Evolutionary conservation across 2,888 invertebrate genomes (phyloP).

Genomic region (Melikaiella ostensackeni): DNA sequence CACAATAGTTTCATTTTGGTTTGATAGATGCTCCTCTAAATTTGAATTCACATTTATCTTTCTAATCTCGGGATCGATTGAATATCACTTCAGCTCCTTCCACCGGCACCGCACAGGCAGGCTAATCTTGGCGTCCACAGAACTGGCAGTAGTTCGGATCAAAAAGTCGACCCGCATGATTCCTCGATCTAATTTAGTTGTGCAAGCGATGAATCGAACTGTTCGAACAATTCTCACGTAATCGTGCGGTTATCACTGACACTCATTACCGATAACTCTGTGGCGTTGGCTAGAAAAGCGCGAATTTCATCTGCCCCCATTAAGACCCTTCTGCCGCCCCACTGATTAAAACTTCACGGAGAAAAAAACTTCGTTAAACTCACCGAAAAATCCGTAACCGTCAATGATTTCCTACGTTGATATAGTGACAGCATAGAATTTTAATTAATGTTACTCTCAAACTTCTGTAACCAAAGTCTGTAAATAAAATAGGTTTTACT

Average conservation of each 20-base stretch:
- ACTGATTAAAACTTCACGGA: conserved; percentile 38
- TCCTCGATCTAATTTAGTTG: conserved; percentile 9
- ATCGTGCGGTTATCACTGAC: conserved; percentile 32
- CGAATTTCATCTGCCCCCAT: conserved; percentile 41
- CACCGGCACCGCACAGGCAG: too few species aligned
- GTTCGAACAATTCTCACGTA: conserved; percentile 4
- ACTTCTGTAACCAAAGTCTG: too few species aligned
- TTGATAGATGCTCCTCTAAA: conserved; percentile 5
- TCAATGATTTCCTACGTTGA: too few species aligned
- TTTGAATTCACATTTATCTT: conserved; percentile 7
- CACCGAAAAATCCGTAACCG: too few species aligned
- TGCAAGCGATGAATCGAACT: neutral
- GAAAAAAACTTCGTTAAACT: too few species aligned
- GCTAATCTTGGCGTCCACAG: neutral
- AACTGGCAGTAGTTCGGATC: neutral
- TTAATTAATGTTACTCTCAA: too few species aligned
- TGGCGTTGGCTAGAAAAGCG: conserved; percentile 42
- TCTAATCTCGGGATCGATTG: conserved; percentile 11
- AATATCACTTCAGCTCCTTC: neutral
- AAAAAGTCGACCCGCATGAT: conserved; percentile 3
- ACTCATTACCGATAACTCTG: conserved; percentile 45
- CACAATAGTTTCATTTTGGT: neutral
- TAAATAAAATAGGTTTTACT: too few species aligned
- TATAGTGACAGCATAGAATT: too few species aligned
- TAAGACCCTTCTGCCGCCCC: conserved; percentile 26